Conservation (phyloP, 2,888 invertebrate genomes). For the Dinocampus coccinellae region DNA sequence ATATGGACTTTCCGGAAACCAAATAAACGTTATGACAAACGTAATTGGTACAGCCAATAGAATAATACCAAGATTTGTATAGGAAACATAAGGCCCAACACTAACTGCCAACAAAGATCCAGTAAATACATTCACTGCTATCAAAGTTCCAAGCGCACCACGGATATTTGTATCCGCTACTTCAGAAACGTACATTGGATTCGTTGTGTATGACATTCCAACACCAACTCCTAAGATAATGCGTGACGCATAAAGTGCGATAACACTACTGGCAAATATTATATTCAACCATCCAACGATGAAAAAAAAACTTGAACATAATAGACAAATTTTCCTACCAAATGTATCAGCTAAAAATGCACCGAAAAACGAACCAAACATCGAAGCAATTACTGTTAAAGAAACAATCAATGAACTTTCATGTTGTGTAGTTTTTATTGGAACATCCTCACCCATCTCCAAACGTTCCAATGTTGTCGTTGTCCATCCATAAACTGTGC, state of each 20-base stretch:
- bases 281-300: constrained; percentile 62
- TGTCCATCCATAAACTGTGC: constrained; percentile 66
- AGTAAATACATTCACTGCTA: constrained; percentile 65
- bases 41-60: constrained; percentile 56
- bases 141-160: constrained; percentile 64
- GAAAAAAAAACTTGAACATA: constrained; percentile 63
- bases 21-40: constrained; percentile 58
- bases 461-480: constrained; percentile 59
- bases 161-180: constrained; percentile 64
- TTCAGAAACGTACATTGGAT: constrained; percentile 67
- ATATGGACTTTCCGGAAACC: constrained; percentile 65
- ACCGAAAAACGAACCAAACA: constrained; percentile 64
- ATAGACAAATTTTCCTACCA: constrained; percentile 60
- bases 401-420: constrained; percentile 65
- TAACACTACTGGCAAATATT: constrained; percentile 56
- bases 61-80: constrained; percentile 47
- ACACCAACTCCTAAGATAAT: constrained; percentile 63
- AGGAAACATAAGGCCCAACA: constrained; percentile 61
- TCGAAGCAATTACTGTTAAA: constrained; percentile 63
- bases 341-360: constrained; percentile 59
- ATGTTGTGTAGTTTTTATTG: constrained; percentile 55
- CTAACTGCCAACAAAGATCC: constrained; percentile 63
- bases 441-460: constrained; percentile 48
- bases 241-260: constrained; percentile 57
- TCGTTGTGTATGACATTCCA: constrained; percentile 64